A percentile compares a stretch with the other conserved stretches of the same genome.
Conservation (phyloP, 2,888 invertebrate species). For the Rhabditoides inermis region DNA sequence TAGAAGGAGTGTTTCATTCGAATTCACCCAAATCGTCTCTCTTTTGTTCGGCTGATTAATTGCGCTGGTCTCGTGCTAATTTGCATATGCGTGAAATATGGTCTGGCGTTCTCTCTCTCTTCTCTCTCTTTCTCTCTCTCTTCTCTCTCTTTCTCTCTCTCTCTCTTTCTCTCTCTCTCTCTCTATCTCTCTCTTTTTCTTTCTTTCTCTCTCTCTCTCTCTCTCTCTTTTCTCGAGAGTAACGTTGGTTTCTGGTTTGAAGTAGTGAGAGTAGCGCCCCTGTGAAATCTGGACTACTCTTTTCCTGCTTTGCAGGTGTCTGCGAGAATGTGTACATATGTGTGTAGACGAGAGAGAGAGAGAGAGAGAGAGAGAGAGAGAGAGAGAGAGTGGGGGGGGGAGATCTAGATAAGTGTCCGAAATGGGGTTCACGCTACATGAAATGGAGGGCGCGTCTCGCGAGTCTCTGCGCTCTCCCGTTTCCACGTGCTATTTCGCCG, state of each 20-base stretch:
- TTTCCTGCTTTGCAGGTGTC: background rate
- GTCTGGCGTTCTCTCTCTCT: background rate
- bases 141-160: slow-evolving; percentile 4
- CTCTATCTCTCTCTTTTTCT: slow-evolving; percentile 12
- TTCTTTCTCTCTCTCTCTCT: slow-evolving; percentile 11
- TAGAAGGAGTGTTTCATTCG: too few relatives aligned
- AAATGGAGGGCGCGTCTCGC: too few relatives aligned
- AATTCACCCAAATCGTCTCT: background rate
- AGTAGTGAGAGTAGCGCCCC: background rate
- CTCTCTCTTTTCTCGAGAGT: background rate
- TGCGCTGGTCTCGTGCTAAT: background rate
- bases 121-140: background rate
- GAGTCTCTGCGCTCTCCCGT: too few relatives aligned
- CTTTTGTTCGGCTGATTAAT: background rate
- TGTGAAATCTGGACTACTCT: background rate
- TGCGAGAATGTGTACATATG: background rate
- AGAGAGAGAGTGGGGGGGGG: slow-evolving; percentile 1
- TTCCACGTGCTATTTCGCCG: too few relatives aligned
- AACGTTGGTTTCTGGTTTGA: background rate
- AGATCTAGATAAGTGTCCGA: too few relatives aligned
- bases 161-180: slow-evolving; percentile 5
- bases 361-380: slow-evolving; percentile 3
- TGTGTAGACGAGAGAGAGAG: background rate
- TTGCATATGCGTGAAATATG: background rate
- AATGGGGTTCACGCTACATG: too few relatives aligned